Percentiles rank a stretch among this genome's conserved stretches.
These are phyloP conservation scores for Otus sunia DNA, from an alignment of 2,113 vertebrate genomes.

Conservation along the genomic window DNA sequence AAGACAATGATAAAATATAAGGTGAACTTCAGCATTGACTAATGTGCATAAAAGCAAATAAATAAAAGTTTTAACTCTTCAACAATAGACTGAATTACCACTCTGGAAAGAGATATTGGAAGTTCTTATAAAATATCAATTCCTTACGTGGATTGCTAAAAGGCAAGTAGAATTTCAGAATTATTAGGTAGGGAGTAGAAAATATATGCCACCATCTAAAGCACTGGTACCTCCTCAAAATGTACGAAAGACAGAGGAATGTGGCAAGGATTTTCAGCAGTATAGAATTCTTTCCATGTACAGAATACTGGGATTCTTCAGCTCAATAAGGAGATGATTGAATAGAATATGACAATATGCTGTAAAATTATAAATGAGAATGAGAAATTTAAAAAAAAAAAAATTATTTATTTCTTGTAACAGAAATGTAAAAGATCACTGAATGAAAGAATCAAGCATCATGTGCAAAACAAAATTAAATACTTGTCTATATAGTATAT, in stretches of 20 bases:
- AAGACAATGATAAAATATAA: not conserved
- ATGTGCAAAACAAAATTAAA: not conserved
- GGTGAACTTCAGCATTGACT: not conserved
- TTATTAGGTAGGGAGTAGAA: not conserved
- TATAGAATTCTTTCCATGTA: not conserved
- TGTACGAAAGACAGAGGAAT: not conserved
- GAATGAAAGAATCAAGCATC: not conserved
- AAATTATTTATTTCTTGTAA: not conserved
- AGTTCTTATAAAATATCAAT: not conserved
- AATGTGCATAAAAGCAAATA: not conserved
- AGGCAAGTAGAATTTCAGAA: not conserved
- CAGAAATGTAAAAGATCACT: not conserved
- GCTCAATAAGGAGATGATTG: not conserved
- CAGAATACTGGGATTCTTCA: not conserved
- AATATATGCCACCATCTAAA: not conserved
- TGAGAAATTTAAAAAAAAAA: not conserved
- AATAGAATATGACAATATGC: not conserved
- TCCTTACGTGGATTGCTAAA: not conserved
- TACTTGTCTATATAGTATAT: not conserved
- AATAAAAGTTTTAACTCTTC: not conserved
- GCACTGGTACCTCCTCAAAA: rapidly evolving
- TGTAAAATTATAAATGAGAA: not conserved
- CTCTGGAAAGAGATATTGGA: not conserved
- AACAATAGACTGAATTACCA: not conserved
- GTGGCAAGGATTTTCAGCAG: not conserved